Base-by-base conservation (phyloP, 2,113 vertebrate species). In the Cyanistes caeruleus region DNA sequence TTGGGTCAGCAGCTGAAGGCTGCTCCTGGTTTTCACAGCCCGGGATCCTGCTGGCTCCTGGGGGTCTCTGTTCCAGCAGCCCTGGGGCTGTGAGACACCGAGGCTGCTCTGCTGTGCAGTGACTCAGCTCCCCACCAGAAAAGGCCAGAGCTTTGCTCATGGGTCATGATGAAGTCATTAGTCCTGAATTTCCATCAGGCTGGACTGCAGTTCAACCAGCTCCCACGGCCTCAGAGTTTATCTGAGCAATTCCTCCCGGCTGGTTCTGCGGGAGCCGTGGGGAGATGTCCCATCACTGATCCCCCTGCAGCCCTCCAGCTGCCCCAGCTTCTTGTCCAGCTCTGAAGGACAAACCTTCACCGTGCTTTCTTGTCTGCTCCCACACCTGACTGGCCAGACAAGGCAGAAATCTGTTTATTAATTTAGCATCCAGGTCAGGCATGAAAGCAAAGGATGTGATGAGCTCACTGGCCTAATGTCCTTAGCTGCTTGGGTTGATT, bases 31-130 rank as follows among this genome's bases (percentile, higher is more conserved):
- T 87, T 63, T n/a, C 35, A 18, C 31, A 75, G 78, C 13, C 1
- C 0, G 0, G 31, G 28, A 49, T 37, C 43, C 39, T 10, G 31
- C 0, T 0, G 31, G 28, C 44, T 37, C 43, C 39, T 10, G 31
- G 21, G 91, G 77, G 7, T 85, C 74, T 41, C 39, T 33, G 0
- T 17, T 31, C 43, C 77, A 39, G 46, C 60, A 75, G 37, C 87
- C n/a, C 14, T 2, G 11, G 3, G 4, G 37, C 22, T 28, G 44
- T 28, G 37, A 70, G 56, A 31, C 39, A 63, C 11, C 35, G 10
- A 78, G 80, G 69, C 69, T 81, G 60, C 7, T 33, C 77, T 78
- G 74, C 87, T 89, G 21, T 28, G 52, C 58, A 37, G 41, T 84
- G 89, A 82, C 84, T 95, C 87, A 43, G 31, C 8, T 82, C 33